Evolutionary conservation across 2,888 invertebrate genomes (phyloP).

Genomic region (Athalia circularis): DNA sequence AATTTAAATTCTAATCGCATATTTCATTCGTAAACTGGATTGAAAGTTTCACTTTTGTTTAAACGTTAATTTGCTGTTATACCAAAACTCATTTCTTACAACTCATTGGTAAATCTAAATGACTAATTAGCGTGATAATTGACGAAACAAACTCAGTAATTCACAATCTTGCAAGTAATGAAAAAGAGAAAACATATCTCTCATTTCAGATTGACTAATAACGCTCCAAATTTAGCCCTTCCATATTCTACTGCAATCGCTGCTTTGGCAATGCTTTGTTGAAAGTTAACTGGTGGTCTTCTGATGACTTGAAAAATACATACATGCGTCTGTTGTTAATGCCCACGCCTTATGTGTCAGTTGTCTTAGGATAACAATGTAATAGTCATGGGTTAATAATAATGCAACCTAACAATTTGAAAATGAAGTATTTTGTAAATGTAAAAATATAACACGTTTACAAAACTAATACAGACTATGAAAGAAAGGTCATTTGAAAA

Average conservation of each 20-base stretch:
- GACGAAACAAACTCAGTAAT: slow-evolving; percentile 11
- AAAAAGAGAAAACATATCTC: slow-evolving; percentile 19
- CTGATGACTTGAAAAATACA: neutral
- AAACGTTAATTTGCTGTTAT: neutral
- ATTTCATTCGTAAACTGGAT: neutral
- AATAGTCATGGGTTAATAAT: too few relatives aligned
- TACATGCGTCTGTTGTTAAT: too few relatives aligned
- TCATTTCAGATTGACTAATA: neutral
- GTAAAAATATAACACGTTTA: too few relatives aligned
- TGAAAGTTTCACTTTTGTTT: slow-evolving; percentile 1
- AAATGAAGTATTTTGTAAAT: too few relatives aligned
- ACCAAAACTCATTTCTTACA: neutral
- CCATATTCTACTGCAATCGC: neutral
- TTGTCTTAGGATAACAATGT: too few relatives aligned
- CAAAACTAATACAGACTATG: too few relatives aligned
- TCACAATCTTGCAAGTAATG: slow-evolving; percentile 11
- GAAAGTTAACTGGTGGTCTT: neutral
- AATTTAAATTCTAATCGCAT: slow-evolving; percentile 12
- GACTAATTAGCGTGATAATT: slow-evolving; percentile 25
- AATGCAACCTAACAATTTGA: too few relatives aligned
- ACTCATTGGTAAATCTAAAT: neutral
- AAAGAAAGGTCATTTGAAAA: too few relatives aligned
- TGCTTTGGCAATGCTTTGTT: neutral
- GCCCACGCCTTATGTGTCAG: too few relatives aligned
- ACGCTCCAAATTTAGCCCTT: neutral